Evolutionary conservation across 2,797 vertebrate species (phyloP), one percentile per base, ranked within the genome.

Genomic region (Petrocephalus sullivani): DNA sequence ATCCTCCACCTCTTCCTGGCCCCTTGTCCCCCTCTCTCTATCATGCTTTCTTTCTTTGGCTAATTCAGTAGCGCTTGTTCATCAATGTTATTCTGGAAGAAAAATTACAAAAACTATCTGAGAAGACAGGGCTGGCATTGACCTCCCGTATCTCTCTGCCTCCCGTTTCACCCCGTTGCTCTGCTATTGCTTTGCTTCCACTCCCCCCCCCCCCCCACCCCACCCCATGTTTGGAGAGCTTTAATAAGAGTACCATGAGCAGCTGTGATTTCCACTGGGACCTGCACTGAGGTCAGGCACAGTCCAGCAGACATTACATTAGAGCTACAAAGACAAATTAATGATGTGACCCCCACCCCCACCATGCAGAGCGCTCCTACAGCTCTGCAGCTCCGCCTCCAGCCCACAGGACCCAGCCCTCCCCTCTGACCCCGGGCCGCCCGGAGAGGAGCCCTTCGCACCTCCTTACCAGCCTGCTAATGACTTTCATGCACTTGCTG

Each of bases 201-300:
- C 28, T 67, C 61, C 3, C 64, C 37, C 51, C 53, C 7, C 37
- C 60, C n/a, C 37, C 33, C 41, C 33, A 37, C 21, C 54, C 21
- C 19, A 10, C 33, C 53, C 12, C 28, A 60, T 58, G 87, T 37
- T 3, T 53, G 28, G 53, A 87, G 71, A 9, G 28, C 56, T 51
- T 54, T 82, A 83, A 61, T 88, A 83, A 88, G 58, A 37, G 75
- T 5, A 87, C 46, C 51, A 9, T 46, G 54, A 85, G 28, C 64
- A 88, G n/a, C 49, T 82, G 28, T 88, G 71, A 88, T 88, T 88
- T 88, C 87, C 87, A 82, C 54, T 12, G 87, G 87, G 87, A 82
- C 87, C 75, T 46, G 75, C 21, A 58, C 41, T 56, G 53, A 49
- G 87, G 75, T 57, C 87, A 82, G 75, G 7, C n/a, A 10, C 37